Evolutionary conservation across 1,140 invertebrate species (phyloP), one percentile per base, ranked within the genome.

Genomic region (Lucilia sericata): DNA sequence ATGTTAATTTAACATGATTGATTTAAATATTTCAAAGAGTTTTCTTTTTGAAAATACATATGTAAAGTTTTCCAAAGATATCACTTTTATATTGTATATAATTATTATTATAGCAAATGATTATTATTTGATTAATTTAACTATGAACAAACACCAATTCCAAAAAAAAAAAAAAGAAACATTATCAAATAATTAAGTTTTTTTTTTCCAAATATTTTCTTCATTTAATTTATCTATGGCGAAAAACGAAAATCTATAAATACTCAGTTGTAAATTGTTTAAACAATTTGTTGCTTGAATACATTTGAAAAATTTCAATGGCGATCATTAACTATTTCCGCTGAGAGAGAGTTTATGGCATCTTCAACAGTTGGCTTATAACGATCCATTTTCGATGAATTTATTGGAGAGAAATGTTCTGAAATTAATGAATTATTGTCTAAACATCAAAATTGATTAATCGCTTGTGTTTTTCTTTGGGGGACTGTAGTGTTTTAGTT

Each of bases 341-440:
- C 94, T 85, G 95, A 95, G 88, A 96, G 94, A 91, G 94, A 95
- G 90, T 95, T 95, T 87, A 96, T 93, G 86, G 94, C 94, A 88
- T 94, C 93, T 90, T 95, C 94, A 86, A 94, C 94, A 49, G 93
- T 94, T 85, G 93, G 91, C 87, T 92, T 92, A 87, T 92, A 92
- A 83, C 92, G 91, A 88, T 91, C 90, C 84, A 88, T 87, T 87
- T 89, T 90, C 85, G 88, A 87, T 87, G 87, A 89, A 86, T 89
- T 91, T 85, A 91, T 88, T 86, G 90, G 90, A 86, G 90, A 91
- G 86, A 89, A 91, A 86, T 90, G 89, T 85, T 90, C 90, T 90
- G 75, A 85, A 82, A 85, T 65, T 82, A 47, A 84, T 76, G 51
- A 83, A 51, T 70, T 82, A 83, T 49, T 55, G 42, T 42, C 55